Conservation (phyloP, 2,113 vertebrate species). For the Phalacrocorax pelagicus region DNA sequence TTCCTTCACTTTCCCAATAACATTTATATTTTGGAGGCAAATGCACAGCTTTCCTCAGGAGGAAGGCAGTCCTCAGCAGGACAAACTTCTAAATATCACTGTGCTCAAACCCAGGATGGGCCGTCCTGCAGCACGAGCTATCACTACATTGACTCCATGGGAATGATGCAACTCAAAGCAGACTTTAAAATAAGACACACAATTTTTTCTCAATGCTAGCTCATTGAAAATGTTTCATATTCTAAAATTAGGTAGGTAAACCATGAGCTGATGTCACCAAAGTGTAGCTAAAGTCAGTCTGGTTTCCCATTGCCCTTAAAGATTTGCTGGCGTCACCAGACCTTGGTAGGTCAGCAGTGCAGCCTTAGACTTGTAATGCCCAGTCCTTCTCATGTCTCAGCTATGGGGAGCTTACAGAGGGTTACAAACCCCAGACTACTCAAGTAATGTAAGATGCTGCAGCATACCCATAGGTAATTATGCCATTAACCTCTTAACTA, state of each 20-base stretch:
- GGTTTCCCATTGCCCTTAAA: neutral
- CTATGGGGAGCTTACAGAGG: neutral
- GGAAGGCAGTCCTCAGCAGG: neutral
- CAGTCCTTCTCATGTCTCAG: neutral
- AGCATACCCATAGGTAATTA: neutral
- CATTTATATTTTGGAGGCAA: neutral
- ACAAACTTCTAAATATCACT: neutral
- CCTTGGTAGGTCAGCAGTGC: neutral
- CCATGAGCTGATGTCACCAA: neutral
- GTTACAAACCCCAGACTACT: neutral
- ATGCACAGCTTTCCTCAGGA: neutral
- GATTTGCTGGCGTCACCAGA: neutral
- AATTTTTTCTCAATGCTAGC: neutral
- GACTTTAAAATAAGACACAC: neutral
- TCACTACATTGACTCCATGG: fast-evolving
- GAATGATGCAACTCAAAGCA: neutral
- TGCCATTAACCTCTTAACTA: neutral
- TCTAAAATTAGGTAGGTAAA: neutral
- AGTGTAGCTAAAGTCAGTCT: neutral
- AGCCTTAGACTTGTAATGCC: neutral
- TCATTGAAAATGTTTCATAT: neutral
- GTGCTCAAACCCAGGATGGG: neutral
- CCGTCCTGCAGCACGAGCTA: fast-evolving
- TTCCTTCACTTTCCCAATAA: neutral
- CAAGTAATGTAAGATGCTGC: neutral